Evolutionary conservation across 1,140 invertebrate genomes (phyloP).

Genomic region (Rhynchophorus ferrugineus): DNA sequence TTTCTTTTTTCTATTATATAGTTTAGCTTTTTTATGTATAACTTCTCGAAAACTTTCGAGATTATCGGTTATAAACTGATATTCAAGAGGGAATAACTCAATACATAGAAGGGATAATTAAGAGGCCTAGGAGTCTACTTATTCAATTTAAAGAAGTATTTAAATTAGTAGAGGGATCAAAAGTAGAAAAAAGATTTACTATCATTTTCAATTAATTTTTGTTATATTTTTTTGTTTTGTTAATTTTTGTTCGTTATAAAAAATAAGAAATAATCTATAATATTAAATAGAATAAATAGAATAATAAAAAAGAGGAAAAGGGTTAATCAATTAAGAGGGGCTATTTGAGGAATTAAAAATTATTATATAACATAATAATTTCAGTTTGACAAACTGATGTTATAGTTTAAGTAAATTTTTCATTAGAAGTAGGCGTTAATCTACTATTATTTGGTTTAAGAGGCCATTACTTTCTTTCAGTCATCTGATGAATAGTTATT

Average conservation of each 20-base stretch:
- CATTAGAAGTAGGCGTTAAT: conserved; percentile 48
- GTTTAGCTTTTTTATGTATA: too few relatives aligned
- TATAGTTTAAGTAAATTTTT: conserved; percentile 47
- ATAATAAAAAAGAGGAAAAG: conserved; percentile 43
- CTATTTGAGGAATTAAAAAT: conserved; percentile 50
- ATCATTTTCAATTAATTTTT: conserved; percentile 46
- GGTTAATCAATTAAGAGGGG: conserved; percentile 45
- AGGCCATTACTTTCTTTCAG: conserved; percentile 54
- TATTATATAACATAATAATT: conserved; percentile 47
- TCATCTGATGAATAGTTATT: conserved; percentile 50
- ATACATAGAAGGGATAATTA: conserved; percentile 43
- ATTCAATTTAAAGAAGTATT: conserved; percentile 48
- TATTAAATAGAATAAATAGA: conserved; percentile 17
- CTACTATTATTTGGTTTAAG: conserved; percentile 46
- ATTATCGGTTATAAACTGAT: conserved; percentile 39
- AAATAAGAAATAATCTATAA: conserved; percentile 44
- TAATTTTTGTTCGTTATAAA: conserved; percentile 33
- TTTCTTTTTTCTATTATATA: too few relatives aligned
- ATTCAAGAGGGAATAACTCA: conserved; percentile 46
- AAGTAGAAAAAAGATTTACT: conserved; percentile 50
- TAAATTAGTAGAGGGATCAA: conserved; percentile 44
- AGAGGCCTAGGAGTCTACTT: conserved; percentile 42
- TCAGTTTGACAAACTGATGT: conserved; percentile 51
- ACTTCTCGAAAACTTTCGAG: too few relatives aligned
- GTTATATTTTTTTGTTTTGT: conserved; percentile 26